Conservation (phyloP, 2,888 invertebrate genomes). For the Smittia sp. region DNA sequence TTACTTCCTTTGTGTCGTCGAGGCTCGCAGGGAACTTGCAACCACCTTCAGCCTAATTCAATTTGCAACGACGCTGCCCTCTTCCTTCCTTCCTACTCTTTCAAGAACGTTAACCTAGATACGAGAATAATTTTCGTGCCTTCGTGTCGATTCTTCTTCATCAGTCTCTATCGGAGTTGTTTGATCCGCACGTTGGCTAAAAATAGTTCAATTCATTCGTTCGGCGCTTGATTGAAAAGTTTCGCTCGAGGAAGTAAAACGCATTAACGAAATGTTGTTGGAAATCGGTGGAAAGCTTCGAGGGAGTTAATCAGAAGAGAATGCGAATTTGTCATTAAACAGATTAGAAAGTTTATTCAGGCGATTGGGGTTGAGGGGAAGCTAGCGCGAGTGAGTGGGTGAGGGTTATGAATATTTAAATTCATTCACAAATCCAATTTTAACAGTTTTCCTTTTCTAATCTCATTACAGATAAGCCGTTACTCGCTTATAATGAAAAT, state of each 20-base stretch:
- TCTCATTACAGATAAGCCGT: conserved; percentile 34
- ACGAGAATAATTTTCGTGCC: background rate
- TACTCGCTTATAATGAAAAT: conserved; percentile 30
- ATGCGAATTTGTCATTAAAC: conserved; percentile 16
- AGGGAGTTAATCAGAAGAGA: background rate
- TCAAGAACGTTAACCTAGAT: conserved; percentile 36
- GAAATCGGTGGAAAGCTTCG: background rate
- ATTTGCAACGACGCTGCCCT: conserved; percentile 37
- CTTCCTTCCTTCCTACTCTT: background rate
- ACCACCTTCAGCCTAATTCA: conserved; percentile 25
- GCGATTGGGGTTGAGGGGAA: background rate
- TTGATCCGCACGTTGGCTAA: background rate
- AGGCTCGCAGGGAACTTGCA: background rate
- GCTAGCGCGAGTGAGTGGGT: background rate
- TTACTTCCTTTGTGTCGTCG: conserved; percentile 8
- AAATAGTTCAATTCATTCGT: background rate
- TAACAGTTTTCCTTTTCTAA: conserved; percentile 26
- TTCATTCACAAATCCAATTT: conserved; percentile 5
- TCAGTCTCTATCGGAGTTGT: background rate
- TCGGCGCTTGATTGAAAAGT: background rate
- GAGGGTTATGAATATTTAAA: conserved; percentile 23
- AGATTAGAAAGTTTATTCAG: conserved; percentile 28
- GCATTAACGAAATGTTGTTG: background rate
- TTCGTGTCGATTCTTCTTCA: background rate
- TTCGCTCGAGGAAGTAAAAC: conserved; percentile 7